These are phyloP conservation scores for Bembecia ichneumoniformis DNA, from an alignment of 2,888 invertebrate genomes.

Conservation along the genomic window DNA sequence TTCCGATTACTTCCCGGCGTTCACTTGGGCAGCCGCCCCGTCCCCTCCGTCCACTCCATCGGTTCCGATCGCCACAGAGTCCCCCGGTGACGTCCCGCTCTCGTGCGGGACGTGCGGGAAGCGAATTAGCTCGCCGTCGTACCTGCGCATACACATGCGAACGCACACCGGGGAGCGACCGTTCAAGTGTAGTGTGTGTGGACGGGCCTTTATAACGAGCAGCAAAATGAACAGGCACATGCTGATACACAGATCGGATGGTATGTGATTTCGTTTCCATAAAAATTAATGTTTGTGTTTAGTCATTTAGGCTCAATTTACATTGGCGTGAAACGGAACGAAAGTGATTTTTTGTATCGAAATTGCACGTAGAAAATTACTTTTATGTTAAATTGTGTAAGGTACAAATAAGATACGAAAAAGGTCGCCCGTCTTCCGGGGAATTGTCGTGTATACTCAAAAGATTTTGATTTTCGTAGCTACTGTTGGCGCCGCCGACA, in stretches of 20 bases:
- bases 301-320: too few relatives aligned
- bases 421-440: too few relatives aligned
- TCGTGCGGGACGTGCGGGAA: constrained; percentile 42
- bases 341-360: too few relatives aligned
- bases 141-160: constrained; percentile 48
- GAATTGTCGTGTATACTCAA: too few relatives aligned
- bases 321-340: too few relatives aligned
- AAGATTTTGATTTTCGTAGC: too few relatives aligned
- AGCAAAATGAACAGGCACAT: constrained; percentile 60
- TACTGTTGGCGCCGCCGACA: too few relatives aligned
- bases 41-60: constrained; percentile 8
- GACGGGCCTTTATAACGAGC: constrained; percentile 48
- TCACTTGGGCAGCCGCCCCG: constrained; percentile 37
- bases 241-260: constrained; percentile 31
- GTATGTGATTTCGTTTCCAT: constrained; percentile 1
- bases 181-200: constrained; percentile 46
- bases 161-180: constrained; percentile 58
- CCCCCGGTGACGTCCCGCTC: constrained; percentile 1
- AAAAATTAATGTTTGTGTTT: too few relatives aligned
- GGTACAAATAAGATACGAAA: too few relatives aligned
- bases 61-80: constrained; percentile 4
- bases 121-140: constrained; percentile 37
- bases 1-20: constrained; percentile 53
- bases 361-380: too few relatives aligned
- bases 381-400: too few relatives aligned